These are phyloP conservation scores for Hippolais icterina DNA, from an alignment of 2,113 vertebrate genomes.

Conservation along the genomic window DNA sequence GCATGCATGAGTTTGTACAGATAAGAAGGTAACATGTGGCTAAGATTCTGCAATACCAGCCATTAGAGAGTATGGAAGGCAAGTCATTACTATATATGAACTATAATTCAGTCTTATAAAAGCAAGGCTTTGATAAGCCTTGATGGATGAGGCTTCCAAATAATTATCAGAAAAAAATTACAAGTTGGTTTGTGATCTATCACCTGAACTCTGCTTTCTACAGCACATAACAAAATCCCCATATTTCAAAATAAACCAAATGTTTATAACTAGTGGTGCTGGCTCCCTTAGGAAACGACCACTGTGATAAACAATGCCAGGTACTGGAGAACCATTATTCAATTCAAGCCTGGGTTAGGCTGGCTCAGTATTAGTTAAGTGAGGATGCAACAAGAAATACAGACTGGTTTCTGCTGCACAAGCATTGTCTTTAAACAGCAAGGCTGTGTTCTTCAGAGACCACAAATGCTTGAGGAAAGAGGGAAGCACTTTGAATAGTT, in stretches of 20 bases:
- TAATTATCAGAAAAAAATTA: neutral
- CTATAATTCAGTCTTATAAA: neutral
- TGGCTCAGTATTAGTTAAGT: neutral
- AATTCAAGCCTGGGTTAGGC: neutral
- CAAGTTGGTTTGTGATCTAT: neutral
- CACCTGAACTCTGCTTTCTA: neutral
- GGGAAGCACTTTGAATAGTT: neutral
- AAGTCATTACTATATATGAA: neutral
- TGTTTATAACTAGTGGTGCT: neutral
- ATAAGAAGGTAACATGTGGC: neutral
- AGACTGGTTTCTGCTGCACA: neutral
- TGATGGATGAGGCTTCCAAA: neutral
- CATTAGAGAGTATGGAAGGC: neutral
- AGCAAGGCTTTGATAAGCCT: neutral
- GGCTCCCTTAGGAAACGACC: neutral
- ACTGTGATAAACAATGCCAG: neutral
- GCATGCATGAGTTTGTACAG: neutral
- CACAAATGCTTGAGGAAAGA: neutral
- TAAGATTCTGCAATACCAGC: neutral
- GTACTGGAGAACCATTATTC: neutral
- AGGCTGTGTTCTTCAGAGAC: neutral
- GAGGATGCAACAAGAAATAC: neutral
- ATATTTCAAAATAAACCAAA: neutral
- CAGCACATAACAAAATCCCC: neutral
- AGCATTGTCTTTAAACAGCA: neutral